Percentiles rank a stretch among this genome's conserved stretches.
These are phyloP conservation scores for Drosophila parvula DNA, from an alignment of 1,140 invertebrate species.

Conservation along the genomic window DNA sequence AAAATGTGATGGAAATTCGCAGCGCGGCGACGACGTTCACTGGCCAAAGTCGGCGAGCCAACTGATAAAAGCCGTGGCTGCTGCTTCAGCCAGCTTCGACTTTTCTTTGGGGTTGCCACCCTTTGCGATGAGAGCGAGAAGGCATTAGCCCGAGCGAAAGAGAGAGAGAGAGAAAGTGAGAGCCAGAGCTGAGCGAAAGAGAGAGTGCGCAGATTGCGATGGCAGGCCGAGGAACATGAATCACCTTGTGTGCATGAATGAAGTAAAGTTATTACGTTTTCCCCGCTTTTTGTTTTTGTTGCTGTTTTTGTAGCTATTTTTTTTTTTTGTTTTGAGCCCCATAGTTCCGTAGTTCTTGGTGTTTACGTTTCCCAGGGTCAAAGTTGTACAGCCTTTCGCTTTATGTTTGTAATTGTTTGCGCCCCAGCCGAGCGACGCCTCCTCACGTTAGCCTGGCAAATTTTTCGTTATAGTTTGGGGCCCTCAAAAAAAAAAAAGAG, in stretches of 20 bases:
- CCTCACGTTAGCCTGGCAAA: conserved; percentile 47
- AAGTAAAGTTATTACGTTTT: conserved; percentile 50
- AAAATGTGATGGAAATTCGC: conserved; percentile 20
- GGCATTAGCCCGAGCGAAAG: not conserved
- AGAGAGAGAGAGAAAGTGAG: not conserved
- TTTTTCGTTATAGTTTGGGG: conserved; percentile 19
- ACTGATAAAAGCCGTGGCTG: conserved; percentile 63
- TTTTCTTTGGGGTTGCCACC: conserved; percentile 53
- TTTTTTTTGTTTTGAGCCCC: conserved; percentile 16
- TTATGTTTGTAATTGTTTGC: conserved; percentile 77
- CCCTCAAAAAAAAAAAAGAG: not conserved
- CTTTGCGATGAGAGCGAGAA: not conserved
- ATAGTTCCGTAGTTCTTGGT: conserved; percentile 46
- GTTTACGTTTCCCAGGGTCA: conserved; percentile 76
- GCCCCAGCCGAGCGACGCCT: conserved; percentile 52
- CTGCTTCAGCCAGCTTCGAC: not conserved
- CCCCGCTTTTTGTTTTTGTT: conserved; percentile 22
- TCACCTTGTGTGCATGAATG: conserved; percentile 67
- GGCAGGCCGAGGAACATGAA: conserved; percentile 10
- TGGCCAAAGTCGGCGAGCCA: conserved; percentile 57
- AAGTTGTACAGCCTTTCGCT: conserved; percentile 73
- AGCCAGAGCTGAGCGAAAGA: not conserved
- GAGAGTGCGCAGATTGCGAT: conserved; percentile 15
- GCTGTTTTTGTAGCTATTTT: conserved; percentile 5
- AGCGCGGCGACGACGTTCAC: conserved; percentile 58